These are phyloP conservation scores for Dicyrtomina minuta DNA, from an alignment of 2,888 invertebrate genomes.

Conservation along the genomic window DNA sequence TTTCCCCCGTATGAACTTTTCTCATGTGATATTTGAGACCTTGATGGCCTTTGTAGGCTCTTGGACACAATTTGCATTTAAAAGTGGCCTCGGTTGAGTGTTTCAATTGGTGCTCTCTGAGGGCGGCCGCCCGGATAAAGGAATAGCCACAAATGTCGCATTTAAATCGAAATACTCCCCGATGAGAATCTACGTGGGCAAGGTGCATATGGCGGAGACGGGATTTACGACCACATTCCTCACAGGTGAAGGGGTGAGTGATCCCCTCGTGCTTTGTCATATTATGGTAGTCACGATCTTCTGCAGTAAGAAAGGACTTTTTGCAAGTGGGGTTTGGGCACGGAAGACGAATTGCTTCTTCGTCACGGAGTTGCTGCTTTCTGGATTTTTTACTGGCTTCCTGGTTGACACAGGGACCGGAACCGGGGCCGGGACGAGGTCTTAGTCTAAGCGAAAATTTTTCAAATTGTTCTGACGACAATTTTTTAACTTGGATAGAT, in stretches of 20 bases:
- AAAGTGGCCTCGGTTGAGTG: neutral
- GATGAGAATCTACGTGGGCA: neutral
- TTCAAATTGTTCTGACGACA: too few relatives aligned
- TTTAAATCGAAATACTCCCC: neutral
- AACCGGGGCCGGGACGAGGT: too few relatives aligned
- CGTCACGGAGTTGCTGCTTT: too few relatives aligned
- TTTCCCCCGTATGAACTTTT: neutral
- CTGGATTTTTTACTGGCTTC: too few relatives aligned
- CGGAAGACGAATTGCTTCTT: too few relatives aligned
- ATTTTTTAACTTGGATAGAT: too few relatives aligned
- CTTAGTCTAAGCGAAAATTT: too few relatives aligned
- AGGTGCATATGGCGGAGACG: neutral
- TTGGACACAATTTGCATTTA: neutral
- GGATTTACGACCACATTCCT: constrained; percentile 4
- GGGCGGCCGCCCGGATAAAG: neutral
- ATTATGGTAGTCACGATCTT: neutral
- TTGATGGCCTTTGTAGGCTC: constrained; percentile 12
- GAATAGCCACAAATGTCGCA: neutral
- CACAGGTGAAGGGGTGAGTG: constrained; percentile 11
- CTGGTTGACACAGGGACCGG: too few relatives aligned
- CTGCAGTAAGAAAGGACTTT: neutral
- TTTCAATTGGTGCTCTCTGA: neutral
- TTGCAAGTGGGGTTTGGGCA: neutral
- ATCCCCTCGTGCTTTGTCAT: constrained; percentile 10
- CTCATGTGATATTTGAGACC: constrained; percentile 9